Evolutionary conservation across 2,113 vertebrate genomes (phyloP).

Genomic region (Blennius ocellaris): DNA sequence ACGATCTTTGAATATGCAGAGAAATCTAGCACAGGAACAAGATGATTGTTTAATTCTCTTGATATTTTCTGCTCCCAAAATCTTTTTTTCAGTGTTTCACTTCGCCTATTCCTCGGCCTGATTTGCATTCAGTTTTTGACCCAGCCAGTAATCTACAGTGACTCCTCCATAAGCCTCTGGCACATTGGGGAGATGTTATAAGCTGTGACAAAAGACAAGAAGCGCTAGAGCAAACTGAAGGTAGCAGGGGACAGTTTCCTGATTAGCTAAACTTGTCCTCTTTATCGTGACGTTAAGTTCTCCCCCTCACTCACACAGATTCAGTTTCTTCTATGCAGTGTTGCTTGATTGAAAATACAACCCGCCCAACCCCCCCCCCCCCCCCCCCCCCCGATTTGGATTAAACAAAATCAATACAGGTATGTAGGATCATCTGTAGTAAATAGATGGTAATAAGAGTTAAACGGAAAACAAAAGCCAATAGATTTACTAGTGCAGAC

Average conservation of each 20-base stretch:
- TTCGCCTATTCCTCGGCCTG: slow-evolving; percentile 60
- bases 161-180: slow-evolving; percentile 77
- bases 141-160: slow-evolving; percentile 76
- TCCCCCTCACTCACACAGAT: slow-evolving; percentile 22
- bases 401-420: background rate
- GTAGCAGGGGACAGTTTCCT: slow-evolving; percentile 66
- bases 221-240: slow-evolving; percentile 67
- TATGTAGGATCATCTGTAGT: background rate
- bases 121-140: slow-evolving; percentile 74
- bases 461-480: background rate
- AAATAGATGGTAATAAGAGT: background rate
- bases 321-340: slow-evolving; percentile 22
- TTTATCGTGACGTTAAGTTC: slow-evolving; percentile 49
- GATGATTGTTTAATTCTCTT: slow-evolving; percentile 8
- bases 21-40: background rate
- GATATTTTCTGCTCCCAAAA: slow-evolving; percentile 29
- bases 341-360: slow-evolving; percentile 26
- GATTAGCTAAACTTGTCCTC: slow-evolving; percentile 59
- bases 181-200: slow-evolving; percentile 75
- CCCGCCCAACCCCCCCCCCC: background rate
- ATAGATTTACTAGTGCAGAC: slow-evolving; percentile 26
- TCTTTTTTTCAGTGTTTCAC: slow-evolving; percentile 37
- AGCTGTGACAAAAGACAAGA: slow-evolving; percentile 77
- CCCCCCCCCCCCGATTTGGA: too few species aligned
- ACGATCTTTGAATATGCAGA: background rate